These are phyloP conservation scores for Dinoponera quadriceps DNA, from an alignment of 1,140 invertebrate genomes.

Conservation along the genomic window DNA sequence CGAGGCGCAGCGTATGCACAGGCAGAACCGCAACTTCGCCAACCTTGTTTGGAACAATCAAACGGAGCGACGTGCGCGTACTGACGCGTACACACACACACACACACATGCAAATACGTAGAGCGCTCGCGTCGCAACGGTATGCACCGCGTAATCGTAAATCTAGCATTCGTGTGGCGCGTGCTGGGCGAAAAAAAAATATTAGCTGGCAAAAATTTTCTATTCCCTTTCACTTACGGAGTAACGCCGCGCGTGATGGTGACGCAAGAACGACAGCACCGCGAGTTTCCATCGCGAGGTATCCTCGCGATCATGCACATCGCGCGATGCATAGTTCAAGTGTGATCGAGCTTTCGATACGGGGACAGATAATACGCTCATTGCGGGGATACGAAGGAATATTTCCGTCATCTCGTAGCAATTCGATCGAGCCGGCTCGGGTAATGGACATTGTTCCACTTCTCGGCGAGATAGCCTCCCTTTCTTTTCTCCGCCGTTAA, in stretches of 20 bases:
- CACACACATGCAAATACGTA: not conserved
- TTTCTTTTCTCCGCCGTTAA: too few species aligned
- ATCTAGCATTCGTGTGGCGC: slow-evolving; percentile 29
- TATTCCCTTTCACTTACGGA: slow-evolving; percentile 70
- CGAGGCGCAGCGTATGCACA: not conserved
- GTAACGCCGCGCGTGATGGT: slow-evolving; percentile 38
- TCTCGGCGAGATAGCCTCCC: too few species aligned
- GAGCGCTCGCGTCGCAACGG: not conserved
- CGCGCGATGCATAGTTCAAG: slow-evolving; percentile 51
- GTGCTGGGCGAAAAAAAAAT: slow-evolving; percentile 21
- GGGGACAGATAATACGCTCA: not conserved
- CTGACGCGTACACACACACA: too few species aligned
- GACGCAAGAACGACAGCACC: slow-evolving; percentile 65
- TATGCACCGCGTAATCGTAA: slow-evolving; percentile 46
- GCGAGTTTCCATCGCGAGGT: slow-evolving; percentile 60
- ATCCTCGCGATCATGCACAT: slow-evolving; percentile 57
- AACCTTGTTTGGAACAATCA: slow-evolving; percentile 39
- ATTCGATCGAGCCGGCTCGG: too few species aligned
- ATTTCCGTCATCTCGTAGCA: too few species aligned
- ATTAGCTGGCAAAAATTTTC: slow-evolving; percentile 61
- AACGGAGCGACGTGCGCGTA: not conserved
- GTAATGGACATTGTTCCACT: too few species aligned
- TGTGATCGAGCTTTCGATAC: slow-evolving; percentile 9
- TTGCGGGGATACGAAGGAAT: not conserved
- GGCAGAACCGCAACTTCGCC: not conserved